These are phyloP conservation scores for Ctenoplectra terminalis DNA, from an alignment of 1,140 invertebrate genomes.

Conservation along the genomic window DNA sequence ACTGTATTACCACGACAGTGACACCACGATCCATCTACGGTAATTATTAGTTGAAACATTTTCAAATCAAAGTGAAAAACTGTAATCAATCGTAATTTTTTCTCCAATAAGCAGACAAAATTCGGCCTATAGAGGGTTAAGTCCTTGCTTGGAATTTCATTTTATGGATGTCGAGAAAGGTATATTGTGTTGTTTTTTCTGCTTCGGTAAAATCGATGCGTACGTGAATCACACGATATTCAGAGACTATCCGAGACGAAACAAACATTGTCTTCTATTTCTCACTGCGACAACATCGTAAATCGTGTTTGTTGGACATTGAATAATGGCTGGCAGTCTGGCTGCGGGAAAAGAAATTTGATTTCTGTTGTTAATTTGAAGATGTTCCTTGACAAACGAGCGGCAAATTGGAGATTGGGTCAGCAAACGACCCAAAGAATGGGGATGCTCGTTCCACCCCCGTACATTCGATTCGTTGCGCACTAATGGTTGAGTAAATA, in stretches of 20 bases:
- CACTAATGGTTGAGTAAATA: too few relatives aligned
- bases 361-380: conserved; percentile 9
- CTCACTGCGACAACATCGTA: not conserved
- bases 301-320: not conserved
- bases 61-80: too few relatives aligned
- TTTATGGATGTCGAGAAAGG: not conserved
- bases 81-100: too few relatives aligned
- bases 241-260: too few relatives aligned
- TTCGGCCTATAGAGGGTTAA: too few relatives aligned
- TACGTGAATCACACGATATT: not conserved
- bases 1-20: too few relatives aligned
- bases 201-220: not conserved
- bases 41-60: too few relatives aligned
- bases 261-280: not conserved
- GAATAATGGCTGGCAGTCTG: not conserved
- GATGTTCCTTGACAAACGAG: conserved; percentile 3
- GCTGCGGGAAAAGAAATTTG: not conserved
- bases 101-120: too few relatives aligned
- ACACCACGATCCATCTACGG: too few relatives aligned
- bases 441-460: not conserved
- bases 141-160: too few relatives aligned
- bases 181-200: not conserved
- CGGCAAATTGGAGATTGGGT: not conserved
- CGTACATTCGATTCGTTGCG: too few relatives aligned
- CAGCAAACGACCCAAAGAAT: not conserved